phyloP scores from a whole-genome alignment of 2,113 vertebrate genomes.

The Spermophilus dauricus region DNA sequence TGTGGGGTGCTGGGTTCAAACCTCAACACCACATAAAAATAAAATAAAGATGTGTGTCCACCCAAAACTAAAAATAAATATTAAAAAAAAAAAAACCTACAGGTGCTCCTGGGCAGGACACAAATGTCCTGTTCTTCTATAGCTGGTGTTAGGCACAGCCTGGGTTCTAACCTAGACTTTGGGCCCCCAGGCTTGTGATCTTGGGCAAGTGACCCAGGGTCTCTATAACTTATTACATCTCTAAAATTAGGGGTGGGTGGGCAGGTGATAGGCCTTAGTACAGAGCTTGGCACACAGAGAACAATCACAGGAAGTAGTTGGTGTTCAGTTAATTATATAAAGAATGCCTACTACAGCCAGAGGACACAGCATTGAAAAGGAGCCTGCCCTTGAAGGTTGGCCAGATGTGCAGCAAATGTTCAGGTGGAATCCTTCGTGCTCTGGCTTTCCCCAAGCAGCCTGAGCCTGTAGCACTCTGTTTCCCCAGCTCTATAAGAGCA shows the following conservation, averaged over 20 bases:
- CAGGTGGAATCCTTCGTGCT: not conserved
- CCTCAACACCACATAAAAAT: too few species aligned
- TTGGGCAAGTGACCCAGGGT: not conserved
- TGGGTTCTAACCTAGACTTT: not conserved
- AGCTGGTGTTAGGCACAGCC: not conserved
- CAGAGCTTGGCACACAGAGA: not conserved
- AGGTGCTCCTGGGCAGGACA: fast-evolving
- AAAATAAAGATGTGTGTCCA: too few species aligned
- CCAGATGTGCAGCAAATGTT: not conserved
- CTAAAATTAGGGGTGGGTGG: not conserved
- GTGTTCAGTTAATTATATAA: not conserved
- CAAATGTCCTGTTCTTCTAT: not conserved
- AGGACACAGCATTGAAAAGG: not conserved
- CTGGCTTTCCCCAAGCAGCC: not conserved
- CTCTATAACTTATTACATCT: not conserved
- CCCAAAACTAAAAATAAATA: too few species aligned
- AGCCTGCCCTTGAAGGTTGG: not conserved
- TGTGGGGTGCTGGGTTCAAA: too few species aligned
- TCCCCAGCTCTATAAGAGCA: not conserved
- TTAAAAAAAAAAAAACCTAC: too few species aligned
- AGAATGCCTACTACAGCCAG: not conserved
- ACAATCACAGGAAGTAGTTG: not conserved
- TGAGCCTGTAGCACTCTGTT: not conserved
- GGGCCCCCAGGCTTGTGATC: not conserved
- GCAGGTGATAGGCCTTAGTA: not conserved